Base-by-base conservation (phyloP, 2,888 invertebrate genomes). In the Mongoloraphidia duomilia region DNA sequence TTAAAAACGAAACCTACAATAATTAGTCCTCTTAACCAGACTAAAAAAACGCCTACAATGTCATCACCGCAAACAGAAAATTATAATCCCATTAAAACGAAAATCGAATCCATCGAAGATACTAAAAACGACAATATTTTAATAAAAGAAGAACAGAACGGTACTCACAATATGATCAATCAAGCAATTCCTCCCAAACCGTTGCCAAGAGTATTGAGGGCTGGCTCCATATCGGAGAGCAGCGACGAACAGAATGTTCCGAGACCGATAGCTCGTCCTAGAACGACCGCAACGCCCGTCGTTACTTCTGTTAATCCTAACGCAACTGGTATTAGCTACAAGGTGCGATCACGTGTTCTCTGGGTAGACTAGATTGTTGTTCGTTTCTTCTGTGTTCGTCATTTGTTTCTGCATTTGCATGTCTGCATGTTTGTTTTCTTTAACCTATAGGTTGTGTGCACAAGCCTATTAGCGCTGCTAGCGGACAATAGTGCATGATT, bases 191-290 rank as follows among this genome's bases (percentile, higher is more conserved):
- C 83, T 2, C 88, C 88, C 0, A 88, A 87, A 63, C 88, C 89
- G 11, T 70, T 88, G 68, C 88, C 89, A 1, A 74, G 88, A 58
- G 81, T 84, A 0, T 86, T 79, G 41, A 72, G 81, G 58, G 74
- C 79, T 40, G 77, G 77, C 59, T 80, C 87, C 11, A 75, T 88
- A 49, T 82, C 84, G 1, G 87, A 87, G 59, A 75, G 74, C 0
- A 64, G 71, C 1, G 61, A 64, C 9, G 76, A 77, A 34, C 76
- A 77, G 26, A 62, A 63, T 35, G 60, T 60, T 51, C 72, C 71
- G 66, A 81, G 80, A 60, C 79, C 79, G 8, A 74, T 77, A 38
- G 78, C 78, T 52, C 70, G 79, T 59, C 85, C 88, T 8, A 75
- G 89, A 64, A 85, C 85, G 11, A 77, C 77, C 0, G 68, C 76